These are phyloP conservation scores for Actinia equina DNA, from an alignment of 64 coral and sea anemone species.

Conservation along the genomic window DNA sequence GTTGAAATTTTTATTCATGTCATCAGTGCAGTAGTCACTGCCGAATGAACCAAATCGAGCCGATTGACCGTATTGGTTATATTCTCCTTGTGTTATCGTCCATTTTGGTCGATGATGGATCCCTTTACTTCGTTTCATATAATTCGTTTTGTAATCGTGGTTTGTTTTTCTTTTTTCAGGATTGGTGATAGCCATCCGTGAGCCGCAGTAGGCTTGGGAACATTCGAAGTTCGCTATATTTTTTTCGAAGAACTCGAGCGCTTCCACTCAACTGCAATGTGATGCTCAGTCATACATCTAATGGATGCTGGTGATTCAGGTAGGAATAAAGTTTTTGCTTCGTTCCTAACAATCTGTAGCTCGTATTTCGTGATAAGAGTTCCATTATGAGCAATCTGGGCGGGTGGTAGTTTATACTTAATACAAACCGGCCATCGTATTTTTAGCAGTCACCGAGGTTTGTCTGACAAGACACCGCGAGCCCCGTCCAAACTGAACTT, in stretches of 20 bases:
- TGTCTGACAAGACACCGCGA: slow-evolving; percentile 8
- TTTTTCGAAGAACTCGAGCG: slow-evolving; percentile 13
- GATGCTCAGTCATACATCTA: slow-evolving; percentile 15
- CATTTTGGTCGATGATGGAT: not conserved
- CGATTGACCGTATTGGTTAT: slow-evolving; percentile 23
- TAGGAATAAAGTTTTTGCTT: not conserved
- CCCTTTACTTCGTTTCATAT: slow-evolving; percentile 2
- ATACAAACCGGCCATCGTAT: slow-evolving; percentile 17
- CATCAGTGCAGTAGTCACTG: slow-evolving; percentile 18
- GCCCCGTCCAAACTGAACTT: slow-evolving; percentile 10
- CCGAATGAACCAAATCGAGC: slow-evolving; percentile 32
- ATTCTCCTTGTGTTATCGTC: not conserved
- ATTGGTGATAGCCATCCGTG: slow-evolving; percentile 9
- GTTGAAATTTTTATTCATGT: slow-evolving; percentile 32
- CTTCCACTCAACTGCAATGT: slow-evolving; percentile 19
- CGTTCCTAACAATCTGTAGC: not conserved
- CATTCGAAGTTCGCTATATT: slow-evolving; percentile 5
- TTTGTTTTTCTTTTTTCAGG: slow-evolving; percentile 7
- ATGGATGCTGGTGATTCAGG: slow-evolving; percentile 32
- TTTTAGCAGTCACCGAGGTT: slow-evolving; percentile 11
- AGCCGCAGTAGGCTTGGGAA: slow-evolving; percentile 17
- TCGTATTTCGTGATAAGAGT: slow-evolving; percentile 23
- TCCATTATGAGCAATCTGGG: slow-evolving; percentile 18
- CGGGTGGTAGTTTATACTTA: slow-evolving; percentile 28
- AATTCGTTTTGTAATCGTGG: not conserved